Evolutionary conservation across 1,140 invertebrate genomes (phyloP).

Genomic region (Parapsyche elsis): DNA sequence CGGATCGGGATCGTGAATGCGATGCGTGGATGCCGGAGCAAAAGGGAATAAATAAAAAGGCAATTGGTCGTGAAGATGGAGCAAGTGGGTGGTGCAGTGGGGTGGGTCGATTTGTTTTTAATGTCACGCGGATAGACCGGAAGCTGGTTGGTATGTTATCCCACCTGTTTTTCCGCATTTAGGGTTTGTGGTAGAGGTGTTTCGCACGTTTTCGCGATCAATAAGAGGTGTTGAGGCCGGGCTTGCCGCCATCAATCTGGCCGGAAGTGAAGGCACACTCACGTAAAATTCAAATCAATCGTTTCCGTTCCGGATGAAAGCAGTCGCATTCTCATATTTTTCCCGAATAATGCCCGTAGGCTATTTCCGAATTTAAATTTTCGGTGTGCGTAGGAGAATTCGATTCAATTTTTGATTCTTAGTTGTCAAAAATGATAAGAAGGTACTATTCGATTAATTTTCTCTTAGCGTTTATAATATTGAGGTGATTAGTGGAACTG

Average conservation of each 20-base stretch:
- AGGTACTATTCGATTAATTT: no score
- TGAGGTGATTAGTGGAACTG: no score
- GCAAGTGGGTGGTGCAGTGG: neutral
- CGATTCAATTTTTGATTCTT: no score
- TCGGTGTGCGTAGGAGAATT: no score
- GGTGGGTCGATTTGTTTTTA: neutral
- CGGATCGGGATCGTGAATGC: neutral
- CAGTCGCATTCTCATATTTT: neutral
- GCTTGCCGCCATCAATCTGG: constrained; percentile 9
- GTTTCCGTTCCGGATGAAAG: neutral
- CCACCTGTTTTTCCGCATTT: neutral
- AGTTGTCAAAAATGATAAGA: no score
- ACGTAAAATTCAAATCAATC: constrained; percentile 32
- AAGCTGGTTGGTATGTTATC: neutral
- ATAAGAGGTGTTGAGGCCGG: constrained; percentile 1
- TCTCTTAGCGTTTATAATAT: no score
- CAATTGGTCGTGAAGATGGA: constrained; percentile 43
- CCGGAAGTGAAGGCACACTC: neutral
- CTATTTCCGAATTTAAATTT: no score
- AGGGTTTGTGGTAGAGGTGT: neutral
- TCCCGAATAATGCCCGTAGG: neutral
- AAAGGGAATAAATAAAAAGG: constrained; percentile 47
- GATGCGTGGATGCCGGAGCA: constrained; percentile 25
- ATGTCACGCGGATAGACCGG: neutral
- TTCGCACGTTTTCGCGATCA: neutral